Conservation (phyloP, 2,888 invertebrate genomes). For the Pandemis corylana region DNA sequence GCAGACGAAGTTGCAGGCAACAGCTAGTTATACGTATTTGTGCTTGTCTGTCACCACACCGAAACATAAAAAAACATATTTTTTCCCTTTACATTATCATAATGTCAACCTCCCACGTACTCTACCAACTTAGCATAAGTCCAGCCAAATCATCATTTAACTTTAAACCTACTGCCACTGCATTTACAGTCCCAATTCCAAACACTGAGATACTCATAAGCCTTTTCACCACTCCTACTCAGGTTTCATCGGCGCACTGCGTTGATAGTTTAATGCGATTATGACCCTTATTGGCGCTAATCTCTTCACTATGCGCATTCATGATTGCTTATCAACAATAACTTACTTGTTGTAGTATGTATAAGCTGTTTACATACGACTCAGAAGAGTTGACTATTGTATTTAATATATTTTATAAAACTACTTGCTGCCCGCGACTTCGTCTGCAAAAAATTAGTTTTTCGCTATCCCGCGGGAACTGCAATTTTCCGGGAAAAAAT, state of each 20-base stretch:
- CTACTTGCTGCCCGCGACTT: no score
- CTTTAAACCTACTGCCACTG: background rate
- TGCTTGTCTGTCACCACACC: background rate
- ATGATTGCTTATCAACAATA: conserved; percentile 27
- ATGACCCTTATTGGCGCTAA: conserved; percentile 32
- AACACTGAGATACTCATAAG: background rate
- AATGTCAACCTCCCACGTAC: background rate
- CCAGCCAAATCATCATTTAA: background rate
- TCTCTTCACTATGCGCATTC: conserved; percentile 29
- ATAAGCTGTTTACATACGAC: background rate
- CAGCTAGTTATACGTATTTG: background rate
- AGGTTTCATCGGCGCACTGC: background rate
- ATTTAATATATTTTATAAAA: background rate
- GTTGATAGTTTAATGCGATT: conserved; percentile 17
- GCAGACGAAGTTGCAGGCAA: background rate
- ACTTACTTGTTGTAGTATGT: conserved; percentile 6
- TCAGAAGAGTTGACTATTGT: background rate
- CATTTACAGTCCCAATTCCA: background rate
- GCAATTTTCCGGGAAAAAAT: no score
- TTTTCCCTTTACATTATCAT: background rate
- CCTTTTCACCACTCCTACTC: background rate
- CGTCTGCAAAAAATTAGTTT: no score
- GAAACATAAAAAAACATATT: background rate
- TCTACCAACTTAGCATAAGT: background rate
- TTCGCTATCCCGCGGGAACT: no score